Evolutionary conservation across 2,797 vertebrate genomes (phyloP), one percentile per base, ranked within the genome.

Genomic region (Sus cebifrons): DNA sequence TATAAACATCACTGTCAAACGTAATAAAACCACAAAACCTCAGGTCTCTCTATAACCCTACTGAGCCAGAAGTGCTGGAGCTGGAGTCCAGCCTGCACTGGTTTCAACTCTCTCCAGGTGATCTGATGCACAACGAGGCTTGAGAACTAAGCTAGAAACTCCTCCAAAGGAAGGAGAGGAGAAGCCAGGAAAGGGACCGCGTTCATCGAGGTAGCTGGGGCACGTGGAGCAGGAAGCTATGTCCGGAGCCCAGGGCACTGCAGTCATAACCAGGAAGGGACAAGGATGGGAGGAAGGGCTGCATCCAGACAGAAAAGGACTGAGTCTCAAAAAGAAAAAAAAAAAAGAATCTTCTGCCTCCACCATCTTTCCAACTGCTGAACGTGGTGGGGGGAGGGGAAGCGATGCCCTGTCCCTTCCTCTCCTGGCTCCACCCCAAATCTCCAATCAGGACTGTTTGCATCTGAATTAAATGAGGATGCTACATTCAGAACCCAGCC

Each of bases 361-460:
- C 14, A 75, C 21, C n/a, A 40, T 16, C 3, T 82, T 52, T 74
- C 8, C 21, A 20, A 67, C 4, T 65, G 32, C 67, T 58, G 13
- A 60, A 74, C 62, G 21, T 23, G 7, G 64, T 36, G 27, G 1
- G 5, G 18, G 52, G 23, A 25, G n/a, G 7, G 25, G 68, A 78
- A 29, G 20, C 1, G 6, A 20, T 0, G 0, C 17, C 21, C 20
- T 17, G 0, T 0, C 10, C 5, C 49, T 16, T 32, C 13, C n/a
- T 11, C 20, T 52, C 13, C 7, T 36, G 17, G 17, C 52, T 49
- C 18, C 2, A 17, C 2, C 18, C 13, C 1, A 70, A 70, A 9
- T 13, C 27, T 49, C 16, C 32, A 12, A 0, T 20, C 27, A 2
- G 15, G 36, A 27, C 16, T 9, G n/a, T 13, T 44, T 8, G 44